Evolutionary conservation across 2,888 invertebrate species (phyloP).

Genomic region (Drosophila pullipes): DNA sequence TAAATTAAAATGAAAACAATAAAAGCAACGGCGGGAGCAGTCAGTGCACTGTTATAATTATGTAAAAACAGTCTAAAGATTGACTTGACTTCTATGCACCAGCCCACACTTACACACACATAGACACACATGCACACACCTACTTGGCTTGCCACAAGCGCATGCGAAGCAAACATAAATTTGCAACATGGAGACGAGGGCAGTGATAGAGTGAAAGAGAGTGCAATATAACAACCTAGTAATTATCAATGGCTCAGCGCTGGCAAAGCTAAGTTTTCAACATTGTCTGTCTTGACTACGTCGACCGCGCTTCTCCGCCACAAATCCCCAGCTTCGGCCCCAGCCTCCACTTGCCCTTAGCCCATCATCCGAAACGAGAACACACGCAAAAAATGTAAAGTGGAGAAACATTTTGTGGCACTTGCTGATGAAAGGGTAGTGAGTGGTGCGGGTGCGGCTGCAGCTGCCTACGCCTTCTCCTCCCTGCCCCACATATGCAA

Average conservation of each 20-base stretch:
- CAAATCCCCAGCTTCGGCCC: slow-evolving; percentile 7
- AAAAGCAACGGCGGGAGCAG: slow-evolving; percentile 53
- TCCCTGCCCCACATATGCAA: slow-evolving; percentile 20
- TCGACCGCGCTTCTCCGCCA: slow-evolving; percentile 24
- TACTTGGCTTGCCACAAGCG: slow-evolving; percentile 46
- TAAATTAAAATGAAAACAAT: slow-evolving; percentile 75
- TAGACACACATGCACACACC: slow-evolving; percentile 15
- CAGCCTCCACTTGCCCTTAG: slow-evolving; percentile 49
- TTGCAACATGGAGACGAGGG: slow-evolving; percentile 37
- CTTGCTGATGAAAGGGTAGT: slow-evolving; percentile 51
- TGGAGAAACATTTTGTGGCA: slow-evolving; percentile 68
- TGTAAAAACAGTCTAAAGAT: slow-evolving; percentile 81
- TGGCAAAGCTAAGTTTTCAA: slow-evolving; percentile 64
- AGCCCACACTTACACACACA: slow-evolving; percentile 24
- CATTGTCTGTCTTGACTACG: slow-evolving; percentile 71
- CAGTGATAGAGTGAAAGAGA: slow-evolving; percentile 19
- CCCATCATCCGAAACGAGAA: slow-evolving; percentile 65
- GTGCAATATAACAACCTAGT: slow-evolving; percentile 68
- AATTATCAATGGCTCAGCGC: slow-evolving; percentile 77
- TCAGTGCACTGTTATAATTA: slow-evolving; percentile 77
- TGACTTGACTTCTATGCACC: slow-evolving; percentile 74
- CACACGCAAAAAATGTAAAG: slow-evolving; percentile 80
- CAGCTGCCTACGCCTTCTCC: slow-evolving; percentile 5
- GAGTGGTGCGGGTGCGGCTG: slow-evolving; percentile 7
- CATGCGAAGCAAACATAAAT: slow-evolving; percentile 77